A percentile compares a stretch with the other conserved stretches of the same genome.
Evolutionary conservation across 2,888 invertebrate genomes (phyloP).

Genomic region (Heliothis peltigera): DNA sequence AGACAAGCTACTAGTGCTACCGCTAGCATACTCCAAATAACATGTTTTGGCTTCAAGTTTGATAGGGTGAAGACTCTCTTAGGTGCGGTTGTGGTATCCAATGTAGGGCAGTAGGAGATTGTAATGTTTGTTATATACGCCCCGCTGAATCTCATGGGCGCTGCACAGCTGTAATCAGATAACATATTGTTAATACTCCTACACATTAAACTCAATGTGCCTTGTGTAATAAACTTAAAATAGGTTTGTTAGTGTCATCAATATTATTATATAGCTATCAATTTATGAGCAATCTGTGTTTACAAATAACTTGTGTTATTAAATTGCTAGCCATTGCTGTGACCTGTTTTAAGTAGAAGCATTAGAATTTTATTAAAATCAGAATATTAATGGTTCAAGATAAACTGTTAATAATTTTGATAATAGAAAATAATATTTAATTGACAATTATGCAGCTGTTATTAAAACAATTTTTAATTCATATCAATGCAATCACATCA

Average conservation of each 20-base stretch:
- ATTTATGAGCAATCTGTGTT: constrained; percentile 29
- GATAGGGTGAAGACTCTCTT: constrained; percentile 74
- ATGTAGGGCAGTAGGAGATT: constrained; percentile 80
- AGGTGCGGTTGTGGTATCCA: constrained; percentile 76
- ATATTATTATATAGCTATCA: constrained; percentile 17
- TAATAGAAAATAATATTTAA: background rate
- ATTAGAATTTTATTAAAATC: background rate
- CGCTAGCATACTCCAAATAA: constrained; percentile 84
- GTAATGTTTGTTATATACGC: constrained; percentile 82
- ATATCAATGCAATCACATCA: no score
- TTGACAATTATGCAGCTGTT: no score
- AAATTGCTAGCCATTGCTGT: background rate
- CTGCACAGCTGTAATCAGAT: constrained; percentile 79
- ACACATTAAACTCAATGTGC: constrained; percentile 14
- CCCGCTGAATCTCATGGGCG: constrained; percentile 83
- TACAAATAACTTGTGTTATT: constrained; percentile 10
- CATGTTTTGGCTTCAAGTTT: constrained; percentile 81
- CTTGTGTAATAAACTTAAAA: constrained; percentile 46
- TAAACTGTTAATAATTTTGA: background rate
- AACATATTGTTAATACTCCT: constrained; percentile 12
- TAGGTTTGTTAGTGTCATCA: constrained; percentile 38
- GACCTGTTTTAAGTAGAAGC: background rate
- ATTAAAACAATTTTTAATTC: no score
- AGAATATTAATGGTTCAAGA: background rate
- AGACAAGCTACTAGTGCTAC: constrained; percentile 79